Percentiles rank a stretch among this genome's conserved stretches.
These are phyloP conservation scores for Pseudococcus viburni DNA, from an alignment of 2,888 invertebrate species.

Conservation along the genomic window DNA sequence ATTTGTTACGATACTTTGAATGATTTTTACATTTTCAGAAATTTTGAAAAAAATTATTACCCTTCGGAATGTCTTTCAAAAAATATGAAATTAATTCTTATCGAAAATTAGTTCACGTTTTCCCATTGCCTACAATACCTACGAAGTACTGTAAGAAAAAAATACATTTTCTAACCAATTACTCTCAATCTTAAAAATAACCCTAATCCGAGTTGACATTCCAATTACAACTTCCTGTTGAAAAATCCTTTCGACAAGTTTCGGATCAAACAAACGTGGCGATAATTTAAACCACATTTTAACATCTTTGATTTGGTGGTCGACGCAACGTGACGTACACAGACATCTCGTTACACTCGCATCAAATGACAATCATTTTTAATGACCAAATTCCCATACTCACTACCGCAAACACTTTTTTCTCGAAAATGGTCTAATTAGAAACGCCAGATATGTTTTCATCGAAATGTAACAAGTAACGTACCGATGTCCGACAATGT, in stretches of 20 bases:
- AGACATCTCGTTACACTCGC: background rate
- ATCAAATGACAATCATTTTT: background rate
- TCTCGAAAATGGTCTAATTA: background rate
- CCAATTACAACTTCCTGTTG: background rate
- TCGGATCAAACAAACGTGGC: background rate
- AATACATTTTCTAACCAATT: no score
- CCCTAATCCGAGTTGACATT: background rate
- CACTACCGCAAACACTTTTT: no score
- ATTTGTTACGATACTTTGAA: no score
- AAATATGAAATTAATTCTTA: no score
- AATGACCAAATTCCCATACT: background rate
- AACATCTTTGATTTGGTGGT: background rate
- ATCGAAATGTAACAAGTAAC: background rate
- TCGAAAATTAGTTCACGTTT: no score
- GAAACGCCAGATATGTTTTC: background rate
- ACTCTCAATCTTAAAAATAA: background rate
- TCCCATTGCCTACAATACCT: no score
- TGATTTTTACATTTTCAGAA: no score
- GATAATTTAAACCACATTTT: constrained; percentile 8
- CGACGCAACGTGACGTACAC: background rate
- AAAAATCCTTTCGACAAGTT: background rate
- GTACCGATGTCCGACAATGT: background rate
- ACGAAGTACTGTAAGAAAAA: no score
- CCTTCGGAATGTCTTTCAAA: no score
- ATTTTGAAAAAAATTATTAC: no score